phyloP scores from a whole-genome alignment of 2,888 invertebrate species.

The Drosophila austrosaltans region DNA sequence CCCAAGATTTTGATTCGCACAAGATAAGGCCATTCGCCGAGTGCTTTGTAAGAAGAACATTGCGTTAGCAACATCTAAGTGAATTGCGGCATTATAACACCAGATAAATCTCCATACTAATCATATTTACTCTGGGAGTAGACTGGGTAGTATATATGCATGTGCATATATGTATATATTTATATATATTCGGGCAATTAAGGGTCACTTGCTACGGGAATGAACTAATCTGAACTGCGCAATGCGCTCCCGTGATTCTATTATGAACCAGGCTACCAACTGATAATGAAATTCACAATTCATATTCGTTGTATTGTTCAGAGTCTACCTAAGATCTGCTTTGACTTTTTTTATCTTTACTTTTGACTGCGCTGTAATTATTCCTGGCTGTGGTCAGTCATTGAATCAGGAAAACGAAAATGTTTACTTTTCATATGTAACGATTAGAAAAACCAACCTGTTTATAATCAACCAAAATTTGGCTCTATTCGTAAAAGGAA shows the following conservation, averaged over 20 bases:
- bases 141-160: neutral
- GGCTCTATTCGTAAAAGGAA: too few species aligned
- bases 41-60: neutral
- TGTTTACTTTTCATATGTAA: too few species aligned
- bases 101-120: constrained; percentile 4
- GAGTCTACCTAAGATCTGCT: too few species aligned
- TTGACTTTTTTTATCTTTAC: too few species aligned
- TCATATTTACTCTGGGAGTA: constrained; percentile 26
- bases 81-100: constrained; percentile 1
- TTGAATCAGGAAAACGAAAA: too few species aligned
- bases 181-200: constrained; percentile 18
- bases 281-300: too few species aligned
- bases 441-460: too few species aligned
- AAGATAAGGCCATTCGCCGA: neutral
- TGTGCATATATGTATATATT: neutral
- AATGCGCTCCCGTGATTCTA: neutral
- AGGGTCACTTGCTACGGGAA: neutral
- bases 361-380: too few species aligned
- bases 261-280: too few species aligned
- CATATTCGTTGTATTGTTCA: too few species aligned
- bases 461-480: too few species aligned
- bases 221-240: neutral
- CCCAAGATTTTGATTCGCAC: neutral
- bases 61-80: neutral
- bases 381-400: too few species aligned